Percentiles rank a stretch among this genome's conserved stretches.
Evolutionary conservation across 2,797 vertebrate species (phyloP).

Genomic region (Bryconaethiops microstoma): DNA sequence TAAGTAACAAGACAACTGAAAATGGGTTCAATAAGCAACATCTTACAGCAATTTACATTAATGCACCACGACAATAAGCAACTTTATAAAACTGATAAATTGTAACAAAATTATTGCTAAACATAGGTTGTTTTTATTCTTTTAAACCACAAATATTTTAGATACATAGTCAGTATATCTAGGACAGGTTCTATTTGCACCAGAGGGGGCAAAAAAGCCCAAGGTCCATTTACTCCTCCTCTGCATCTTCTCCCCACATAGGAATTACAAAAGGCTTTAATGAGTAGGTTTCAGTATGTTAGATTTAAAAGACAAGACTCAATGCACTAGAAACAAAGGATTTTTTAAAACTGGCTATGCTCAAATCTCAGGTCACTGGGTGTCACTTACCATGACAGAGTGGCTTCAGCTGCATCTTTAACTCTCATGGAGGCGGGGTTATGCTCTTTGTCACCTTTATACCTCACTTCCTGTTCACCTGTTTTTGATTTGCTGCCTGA

Average conservation of each 20-base stretch:
- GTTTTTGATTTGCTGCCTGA: constrained; percentile 90
- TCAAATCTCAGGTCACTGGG: background rate
- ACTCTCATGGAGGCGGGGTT: constrained; percentile 93
- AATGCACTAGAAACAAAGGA: too few relatives aligned
- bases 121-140: too few relatives aligned
- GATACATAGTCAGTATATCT: too few relatives aligned
- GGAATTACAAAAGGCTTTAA: too few relatives aligned
- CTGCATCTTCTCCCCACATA: too few relatives aligned
- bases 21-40: background rate
- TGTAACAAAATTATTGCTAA: too few relatives aligned
- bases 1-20: background rate
- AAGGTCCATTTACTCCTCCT: background rate
- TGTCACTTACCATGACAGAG: constrained; percentile 84
- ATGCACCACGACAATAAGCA: background rate
- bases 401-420: constrained; percentile 93
- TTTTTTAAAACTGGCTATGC: background rate
- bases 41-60: background rate
- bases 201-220: too few relatives aligned
- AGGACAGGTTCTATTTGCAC: too few relatives aligned
- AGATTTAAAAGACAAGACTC: too few relatives aligned
- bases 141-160: too few relatives aligned
- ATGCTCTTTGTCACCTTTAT: constrained; percentile 91
- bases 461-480: constrained; percentile 84
- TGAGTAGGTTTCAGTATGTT: too few relatives aligned
- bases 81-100: too few relatives aligned